These are phyloP conservation scores for Cylindroiulus punctatus DNA, from an alignment of 2,888 invertebrate genomes.

Conservation along the genomic window DNA sequence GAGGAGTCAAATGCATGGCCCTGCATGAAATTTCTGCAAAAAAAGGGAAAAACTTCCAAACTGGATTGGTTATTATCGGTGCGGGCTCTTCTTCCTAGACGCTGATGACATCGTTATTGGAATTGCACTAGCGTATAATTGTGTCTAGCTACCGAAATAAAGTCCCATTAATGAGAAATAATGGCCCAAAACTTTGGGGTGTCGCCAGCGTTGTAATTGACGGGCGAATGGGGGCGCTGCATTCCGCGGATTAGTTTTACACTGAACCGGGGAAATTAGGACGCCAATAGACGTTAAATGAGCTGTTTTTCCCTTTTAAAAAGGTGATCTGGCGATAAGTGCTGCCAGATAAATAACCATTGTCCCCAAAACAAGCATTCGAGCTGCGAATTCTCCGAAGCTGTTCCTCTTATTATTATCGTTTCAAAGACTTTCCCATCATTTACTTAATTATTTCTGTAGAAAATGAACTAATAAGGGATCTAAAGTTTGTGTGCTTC, in stretches of 20 bases:
- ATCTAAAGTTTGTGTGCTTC: background rate
- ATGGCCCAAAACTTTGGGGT: background rate
- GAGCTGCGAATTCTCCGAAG: background rate
- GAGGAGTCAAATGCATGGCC: slow-evolving; percentile 29
- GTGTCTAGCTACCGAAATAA: background rate
- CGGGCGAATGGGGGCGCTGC: background rate
- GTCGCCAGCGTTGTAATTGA: slow-evolving; percentile 28
- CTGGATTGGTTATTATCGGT: background rate
- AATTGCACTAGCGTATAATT: slow-evolving; percentile 32
- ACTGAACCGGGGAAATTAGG: slow-evolving; percentile 24
- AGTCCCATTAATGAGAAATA: slow-evolving; percentile 39
- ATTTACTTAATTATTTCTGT: background rate
- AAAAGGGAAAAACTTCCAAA: background rate
- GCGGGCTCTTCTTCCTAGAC: background rate
- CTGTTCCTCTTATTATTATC: background rate
- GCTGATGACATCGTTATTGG: slow-evolving; percentile 2
- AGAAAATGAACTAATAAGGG: background rate
- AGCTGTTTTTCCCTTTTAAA: slow-evolving; percentile 2
- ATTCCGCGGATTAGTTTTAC: slow-evolving; percentile 21
- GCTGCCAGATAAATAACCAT: slow-evolving; percentile 6
- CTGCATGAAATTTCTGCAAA: slow-evolving; percentile 28
- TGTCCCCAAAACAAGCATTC: background rate
- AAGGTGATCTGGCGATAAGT: slow-evolving; percentile 33
- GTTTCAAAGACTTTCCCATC: background rate
- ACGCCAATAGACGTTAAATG: slow-evolving; percentile 24